Percentiles rank a stretch among this genome's conserved stretches.
phyloP scores from a whole-genome alignment of 2,797 vertebrate genomes.

The Periophthalmus magnuspinnatus region DNA sequence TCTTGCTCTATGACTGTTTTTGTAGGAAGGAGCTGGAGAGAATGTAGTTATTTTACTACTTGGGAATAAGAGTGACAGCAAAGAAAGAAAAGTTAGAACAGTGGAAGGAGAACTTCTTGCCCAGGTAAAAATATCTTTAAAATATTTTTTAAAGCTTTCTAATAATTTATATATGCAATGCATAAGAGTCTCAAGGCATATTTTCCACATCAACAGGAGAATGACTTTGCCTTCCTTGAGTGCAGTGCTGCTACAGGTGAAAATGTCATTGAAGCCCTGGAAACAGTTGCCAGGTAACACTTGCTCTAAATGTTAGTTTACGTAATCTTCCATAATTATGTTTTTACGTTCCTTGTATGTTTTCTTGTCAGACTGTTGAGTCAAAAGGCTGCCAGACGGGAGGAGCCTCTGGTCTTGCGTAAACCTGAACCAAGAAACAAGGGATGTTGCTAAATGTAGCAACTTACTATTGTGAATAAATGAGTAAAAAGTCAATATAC shows the following conservation, averaged over 20 bases:
- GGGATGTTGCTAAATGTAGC: conserved; percentile 73
- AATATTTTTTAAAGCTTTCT: neutral
- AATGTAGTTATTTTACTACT: conserved; percentile 81
- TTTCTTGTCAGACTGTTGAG: conserved; percentile 69
- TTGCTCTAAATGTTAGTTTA: neutral
- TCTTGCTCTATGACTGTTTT: conserved; percentile 12
- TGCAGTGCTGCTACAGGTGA: conserved; percentile 90
- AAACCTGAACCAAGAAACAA: conserved; percentile 61
- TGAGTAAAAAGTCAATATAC: neutral
- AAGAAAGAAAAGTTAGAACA: conserved; percentile 72
- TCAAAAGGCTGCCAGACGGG: conserved; percentile 52
- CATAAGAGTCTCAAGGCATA: neutral
- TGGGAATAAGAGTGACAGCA: conserved; percentile 89
- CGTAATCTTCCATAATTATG: neutral
- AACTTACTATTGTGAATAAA: conserved; percentile 3
- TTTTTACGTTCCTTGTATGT: conserved; percentile 12
- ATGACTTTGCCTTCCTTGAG: conserved; percentile 84
- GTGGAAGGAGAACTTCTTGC: conserved; percentile 81
- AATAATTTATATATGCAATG: neutral
- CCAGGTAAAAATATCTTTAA: conserved; percentile 69
- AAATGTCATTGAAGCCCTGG: conserved; percentile 83
- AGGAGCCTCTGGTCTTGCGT: conserved; percentile 58
- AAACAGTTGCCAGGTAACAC: conserved; percentile 84
- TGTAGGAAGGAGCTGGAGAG: conserved; percentile 80
- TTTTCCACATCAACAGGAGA: conserved; percentile 74